phyloP scores from a whole-genome alignment of 2,113 vertebrate genomes.

The Carettochelys insculpta region DNA sequence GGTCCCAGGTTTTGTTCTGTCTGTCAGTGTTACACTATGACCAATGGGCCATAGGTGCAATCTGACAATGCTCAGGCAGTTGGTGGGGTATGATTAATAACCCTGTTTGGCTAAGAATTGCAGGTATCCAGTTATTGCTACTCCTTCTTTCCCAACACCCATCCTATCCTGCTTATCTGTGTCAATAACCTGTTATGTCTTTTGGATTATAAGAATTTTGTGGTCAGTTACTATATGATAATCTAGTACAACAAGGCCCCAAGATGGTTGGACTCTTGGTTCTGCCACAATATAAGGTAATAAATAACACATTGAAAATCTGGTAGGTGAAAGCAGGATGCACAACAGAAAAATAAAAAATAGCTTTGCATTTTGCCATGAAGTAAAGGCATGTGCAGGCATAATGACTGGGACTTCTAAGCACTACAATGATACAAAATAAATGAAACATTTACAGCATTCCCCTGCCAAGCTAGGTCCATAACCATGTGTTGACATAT shows the following conservation, averaged over 20 bases:
- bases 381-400: background rate
- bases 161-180: background rate
- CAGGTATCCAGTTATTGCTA: background rate
- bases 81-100: background rate
- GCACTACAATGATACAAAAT: too few species aligned
- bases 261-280: background rate
- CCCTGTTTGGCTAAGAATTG: background rate
- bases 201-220: background rate
- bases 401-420: too few species aligned
- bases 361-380: background rate
- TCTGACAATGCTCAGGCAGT: background rate
- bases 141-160: background rate
- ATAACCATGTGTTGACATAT: background rate
- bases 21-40: too few species aligned
- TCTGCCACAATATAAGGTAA: background rate
- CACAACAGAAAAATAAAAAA: background rate
- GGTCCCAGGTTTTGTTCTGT: too few species aligned
- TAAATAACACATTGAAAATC: background rate
- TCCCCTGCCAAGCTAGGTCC: background rate
- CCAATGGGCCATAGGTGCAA: background rate
- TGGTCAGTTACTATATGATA: background rate
- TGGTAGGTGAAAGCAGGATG: background rate
- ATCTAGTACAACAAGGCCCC: background rate
- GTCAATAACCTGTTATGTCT: background rate
- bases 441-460: background rate